Evolutionary conservation across 2,797 vertebrate genomes (phyloP).

Genomic region (Melanotaenia maccullochi): DNA sequence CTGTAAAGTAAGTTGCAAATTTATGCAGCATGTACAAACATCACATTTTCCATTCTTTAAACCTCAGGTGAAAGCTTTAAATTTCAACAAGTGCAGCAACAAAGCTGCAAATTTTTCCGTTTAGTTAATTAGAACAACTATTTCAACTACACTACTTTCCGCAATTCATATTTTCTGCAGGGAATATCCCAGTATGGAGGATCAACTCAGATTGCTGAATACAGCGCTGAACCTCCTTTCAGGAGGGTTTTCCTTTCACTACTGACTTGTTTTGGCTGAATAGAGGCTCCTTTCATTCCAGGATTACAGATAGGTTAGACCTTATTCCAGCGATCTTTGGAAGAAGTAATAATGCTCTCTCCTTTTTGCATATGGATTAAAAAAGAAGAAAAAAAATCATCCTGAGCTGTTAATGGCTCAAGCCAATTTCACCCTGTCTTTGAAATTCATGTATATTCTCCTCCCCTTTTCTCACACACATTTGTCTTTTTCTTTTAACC

Average conservation of each 20-base stretch:
- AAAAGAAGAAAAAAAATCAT: constrained; percentile 55
- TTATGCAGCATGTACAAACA: constrained; percentile 6
- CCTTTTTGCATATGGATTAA: constrained; percentile 63
- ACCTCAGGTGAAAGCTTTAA: constrained; percentile 21
- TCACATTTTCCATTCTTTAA: constrained; percentile 6
- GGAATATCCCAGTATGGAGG: constrained; percentile 51
- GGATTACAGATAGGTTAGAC: constrained; percentile 71
- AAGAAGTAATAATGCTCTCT: constrained; percentile 55
- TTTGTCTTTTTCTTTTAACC: constrained; percentile 62
- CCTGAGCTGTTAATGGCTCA: constrained; percentile 68
- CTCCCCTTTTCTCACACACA: constrained; percentile 54
- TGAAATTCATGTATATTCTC: constrained; percentile 69
- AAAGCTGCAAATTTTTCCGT: constrained; percentile 14
- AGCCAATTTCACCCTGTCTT: constrained; percentile 72
- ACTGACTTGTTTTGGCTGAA: constrained; percentile 58
- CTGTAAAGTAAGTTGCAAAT: constrained; percentile 11
- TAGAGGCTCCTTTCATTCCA: constrained; percentile 45
- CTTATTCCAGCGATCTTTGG: constrained; percentile 59
- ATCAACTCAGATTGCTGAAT: constrained; percentile 26
- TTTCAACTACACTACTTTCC: constrained; percentile 42
- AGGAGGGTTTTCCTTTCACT: constrained; percentile 30
- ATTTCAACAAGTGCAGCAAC: constrained; percentile 25
- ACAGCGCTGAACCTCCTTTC: constrained; percentile 39
- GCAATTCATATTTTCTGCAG: constrained; percentile 59
- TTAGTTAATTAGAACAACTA: constrained; percentile 50